phyloP scores from a whole-genome alignment of 2,888 invertebrate species.

The Pantelozetes paolii region DNA sequence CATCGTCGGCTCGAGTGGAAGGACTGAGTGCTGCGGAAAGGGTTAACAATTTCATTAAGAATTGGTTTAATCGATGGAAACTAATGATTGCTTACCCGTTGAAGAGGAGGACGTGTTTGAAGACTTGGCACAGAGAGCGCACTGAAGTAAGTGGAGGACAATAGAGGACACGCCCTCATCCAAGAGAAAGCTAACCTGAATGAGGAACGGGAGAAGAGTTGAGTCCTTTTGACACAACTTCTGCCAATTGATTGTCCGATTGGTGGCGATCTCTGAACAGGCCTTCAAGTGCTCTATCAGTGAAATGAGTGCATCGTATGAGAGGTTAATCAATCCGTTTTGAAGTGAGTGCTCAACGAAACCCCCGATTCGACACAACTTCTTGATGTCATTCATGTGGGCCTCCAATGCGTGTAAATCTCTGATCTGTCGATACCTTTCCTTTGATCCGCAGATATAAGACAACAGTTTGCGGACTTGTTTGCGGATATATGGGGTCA shows the following conservation, averaged over 20 bases:
- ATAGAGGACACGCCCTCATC: constrained; percentile 88
- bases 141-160: constrained; percentile 80
- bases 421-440: constrained; percentile 85
- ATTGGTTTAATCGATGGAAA: neutral
- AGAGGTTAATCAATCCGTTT: constrained; percentile 37
- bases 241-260: constrained; percentile 93
- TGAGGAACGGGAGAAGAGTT: constrained; percentile 74
- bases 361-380: constrained; percentile 51
- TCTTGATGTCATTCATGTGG: constrained; percentile 61
- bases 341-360: constrained; percentile 38
- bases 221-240: constrained; percentile 73
- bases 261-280: constrained; percentile 84
- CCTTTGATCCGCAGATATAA: constrained; percentile 89
- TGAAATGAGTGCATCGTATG: constrained; percentile 83
- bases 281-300: constrained; percentile 91
- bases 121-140: constrained; percentile 66
- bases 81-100: constrained; percentile 44
- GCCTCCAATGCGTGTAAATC: constrained; percentile 89
- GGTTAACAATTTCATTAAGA: constrained; percentile 37
- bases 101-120: constrained; percentile 41
- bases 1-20: neutral
- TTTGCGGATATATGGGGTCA: constrained; percentile 77
- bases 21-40: constrained; percentile 47
- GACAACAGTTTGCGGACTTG: constrained; percentile 83
- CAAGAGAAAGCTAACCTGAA: constrained; percentile 71